Evolutionary conservation across 92 coral and sea anemone species (phyloP).

Genomic region (Porites lobata): DNA sequence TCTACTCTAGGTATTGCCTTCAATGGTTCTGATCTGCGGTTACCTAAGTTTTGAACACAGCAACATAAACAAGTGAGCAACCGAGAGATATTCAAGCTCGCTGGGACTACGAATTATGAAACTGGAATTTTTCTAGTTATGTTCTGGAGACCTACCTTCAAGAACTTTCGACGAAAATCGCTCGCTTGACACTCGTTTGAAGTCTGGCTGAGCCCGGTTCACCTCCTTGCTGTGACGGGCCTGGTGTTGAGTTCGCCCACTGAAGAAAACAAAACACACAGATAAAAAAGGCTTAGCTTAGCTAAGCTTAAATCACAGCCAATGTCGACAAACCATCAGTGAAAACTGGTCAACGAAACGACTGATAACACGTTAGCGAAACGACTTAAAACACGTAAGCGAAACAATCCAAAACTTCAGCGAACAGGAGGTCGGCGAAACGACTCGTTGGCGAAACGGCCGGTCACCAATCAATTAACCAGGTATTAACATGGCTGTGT

Average conservation of each 20-base stretch:
- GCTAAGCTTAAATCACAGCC: not conserved
- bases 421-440: too few relatives aligned
- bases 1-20: slow-evolving; percentile 77
- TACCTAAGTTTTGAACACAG: slow-evolving; percentile 48
- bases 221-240: slow-evolving; percentile 83
- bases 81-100: too few relatives aligned
- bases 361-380: too few relatives aligned
- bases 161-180: slow-evolving; percentile 94
- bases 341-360: too few relatives aligned
- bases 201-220: slow-evolving; percentile 77
- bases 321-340: too few relatives aligned
- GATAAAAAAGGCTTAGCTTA: not conserved
- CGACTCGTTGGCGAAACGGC: too few relatives aligned
- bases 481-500: too few relatives aligned
- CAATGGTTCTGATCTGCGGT: slow-evolving; percentile 74
- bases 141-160: slow-evolving; percentile 79
- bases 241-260: slow-evolving; percentile 97
- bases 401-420: too few relatives aligned
- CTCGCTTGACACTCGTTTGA: slow-evolving; percentile 95
- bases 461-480: too few relatives aligned
- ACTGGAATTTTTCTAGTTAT: too few relatives aligned
- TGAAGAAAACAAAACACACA: slow-evolving; percentile 2
- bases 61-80: not conserved
- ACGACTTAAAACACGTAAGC: too few relatives aligned
- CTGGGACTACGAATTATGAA: too few relatives aligned